A percentile compares a stretch with the other conserved stretches of the same genome.
phyloP scores from a whole-genome alignment of 2,797 vertebrate genomes.

The Hylomyscus alleni region DNA sequence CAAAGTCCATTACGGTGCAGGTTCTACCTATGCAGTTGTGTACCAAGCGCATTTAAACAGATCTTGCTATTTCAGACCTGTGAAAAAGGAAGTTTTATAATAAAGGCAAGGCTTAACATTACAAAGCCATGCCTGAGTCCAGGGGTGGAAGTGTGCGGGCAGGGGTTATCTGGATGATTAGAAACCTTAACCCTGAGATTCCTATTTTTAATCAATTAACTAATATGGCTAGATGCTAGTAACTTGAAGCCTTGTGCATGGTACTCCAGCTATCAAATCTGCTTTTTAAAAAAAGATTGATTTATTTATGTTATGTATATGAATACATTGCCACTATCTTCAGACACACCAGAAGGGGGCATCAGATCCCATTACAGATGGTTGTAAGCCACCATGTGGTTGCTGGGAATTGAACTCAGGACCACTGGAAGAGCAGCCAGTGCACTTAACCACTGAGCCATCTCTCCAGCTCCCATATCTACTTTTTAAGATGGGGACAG shows the following conservation, averaged over 20 bases:
- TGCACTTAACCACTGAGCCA: no score
- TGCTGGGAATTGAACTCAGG: no score
- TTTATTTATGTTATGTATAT: no score
- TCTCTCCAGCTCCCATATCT: background rate
- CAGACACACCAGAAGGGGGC: no score
- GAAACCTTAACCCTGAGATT: background rate
- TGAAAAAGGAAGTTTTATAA: background rate
- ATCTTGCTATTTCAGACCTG: background rate
- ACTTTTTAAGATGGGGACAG: background rate
- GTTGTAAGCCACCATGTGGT: no score
- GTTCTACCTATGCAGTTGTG: no score
- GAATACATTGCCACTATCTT: no score
- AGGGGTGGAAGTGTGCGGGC: background rate
- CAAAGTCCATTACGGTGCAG: background rate
- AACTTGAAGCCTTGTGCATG: background rate
- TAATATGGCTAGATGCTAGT: background rate
- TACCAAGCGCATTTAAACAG: background rate
- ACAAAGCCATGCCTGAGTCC: background rate
- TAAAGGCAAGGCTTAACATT: background rate
- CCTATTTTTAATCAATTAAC: background rate
- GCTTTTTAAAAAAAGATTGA: background rate
- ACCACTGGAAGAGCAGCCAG: no score
- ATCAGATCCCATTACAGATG: no score
- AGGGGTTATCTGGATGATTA: background rate
- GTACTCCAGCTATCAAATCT: background rate